phyloP scores from a whole-genome alignment of 2,113 vertebrate species.

The Cyprinus carpio region DNA sequence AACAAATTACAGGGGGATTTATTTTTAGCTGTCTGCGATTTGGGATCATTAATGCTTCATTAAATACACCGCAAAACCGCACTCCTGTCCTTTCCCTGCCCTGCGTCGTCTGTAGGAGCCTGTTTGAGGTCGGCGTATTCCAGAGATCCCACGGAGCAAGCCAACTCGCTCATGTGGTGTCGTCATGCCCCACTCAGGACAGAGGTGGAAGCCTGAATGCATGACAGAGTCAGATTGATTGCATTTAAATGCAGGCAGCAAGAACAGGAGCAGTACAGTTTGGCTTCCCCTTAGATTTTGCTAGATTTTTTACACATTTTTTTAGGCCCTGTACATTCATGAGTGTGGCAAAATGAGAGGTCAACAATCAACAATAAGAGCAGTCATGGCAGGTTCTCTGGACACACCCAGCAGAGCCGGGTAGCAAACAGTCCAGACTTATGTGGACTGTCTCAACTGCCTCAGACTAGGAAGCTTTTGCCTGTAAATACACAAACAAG shows the following conservation, averaged over 20 bases:
- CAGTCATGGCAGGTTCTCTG: constrained; percentile 61
- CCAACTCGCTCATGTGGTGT: constrained; percentile 22
- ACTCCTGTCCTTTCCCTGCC: constrained; percentile 52
- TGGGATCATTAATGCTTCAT: constrained; percentile 64
- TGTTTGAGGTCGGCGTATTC: constrained; percentile 14
- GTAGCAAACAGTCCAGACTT: constrained; percentile 55
- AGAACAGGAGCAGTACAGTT: constrained; percentile 46
- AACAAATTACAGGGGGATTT: constrained; percentile 60
- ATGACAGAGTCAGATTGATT: constrained; percentile 17
- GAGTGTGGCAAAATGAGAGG: constrained; percentile 50
- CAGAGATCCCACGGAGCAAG: constrained; percentile 2
- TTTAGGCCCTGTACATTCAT: constrained; percentile 49
- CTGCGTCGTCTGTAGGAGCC: constrained; percentile 51
- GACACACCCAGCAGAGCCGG: constrained; percentile 51
- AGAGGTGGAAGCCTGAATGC: constrained; percentile 12
- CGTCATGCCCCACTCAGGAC: constrained; percentile 34
- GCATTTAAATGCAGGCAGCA: constrained; percentile 44
- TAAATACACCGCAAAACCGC: constrained; percentile 65
- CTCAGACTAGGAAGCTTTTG: constrained; percentile 59
- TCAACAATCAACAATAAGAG: constrained; percentile 56
- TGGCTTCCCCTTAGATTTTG: not conserved
- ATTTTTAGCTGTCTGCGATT: constrained; percentile 56
- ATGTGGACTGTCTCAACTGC: constrained; percentile 44
- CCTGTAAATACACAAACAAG: constrained; percentile 65
- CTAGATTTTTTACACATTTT: constrained; percentile 18